Evolutionary conservation across 2,888 invertebrate genomes (phyloP).

Genomic region (Atrina japonica): DNA sequence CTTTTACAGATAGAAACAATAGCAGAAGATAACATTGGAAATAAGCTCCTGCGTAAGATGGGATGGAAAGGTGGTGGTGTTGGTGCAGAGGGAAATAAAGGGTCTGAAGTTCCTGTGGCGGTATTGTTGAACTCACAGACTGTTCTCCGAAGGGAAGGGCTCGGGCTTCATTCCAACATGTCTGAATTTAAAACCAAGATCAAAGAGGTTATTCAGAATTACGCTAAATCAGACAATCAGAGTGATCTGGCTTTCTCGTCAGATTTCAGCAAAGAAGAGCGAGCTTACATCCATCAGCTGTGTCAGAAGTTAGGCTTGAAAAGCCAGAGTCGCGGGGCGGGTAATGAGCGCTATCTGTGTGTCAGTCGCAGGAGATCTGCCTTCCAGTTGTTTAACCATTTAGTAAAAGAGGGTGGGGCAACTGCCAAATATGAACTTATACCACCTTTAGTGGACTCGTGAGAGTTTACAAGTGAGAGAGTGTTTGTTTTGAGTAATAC

Average conservation of each 20-base stretch:
- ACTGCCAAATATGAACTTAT: constrained; percentile 83
- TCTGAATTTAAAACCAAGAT: constrained; percentile 71
- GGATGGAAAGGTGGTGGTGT: constrained; percentile 89
- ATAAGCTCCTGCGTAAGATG: constrained; percentile 85
- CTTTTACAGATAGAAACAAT: constrained; percentile 46
- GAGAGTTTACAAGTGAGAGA: too few species aligned
- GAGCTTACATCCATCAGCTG: constrained; percentile 80
- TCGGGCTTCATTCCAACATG: constrained; percentile 70
- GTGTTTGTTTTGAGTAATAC: too few species aligned
- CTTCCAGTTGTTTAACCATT: constrained; percentile 81
- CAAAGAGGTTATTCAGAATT: constrained; percentile 72
- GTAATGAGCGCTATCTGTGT: constrained; percentile 82
- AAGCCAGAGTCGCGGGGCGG: constrained; percentile 82
- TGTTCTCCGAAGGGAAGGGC: constrained; percentile 75
- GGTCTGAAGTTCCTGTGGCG: constrained; percentile 85
- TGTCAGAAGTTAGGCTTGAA: constrained; percentile 81
- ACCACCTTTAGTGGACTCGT: constrained; percentile 55
- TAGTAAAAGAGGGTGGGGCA: constrained; percentile 82
- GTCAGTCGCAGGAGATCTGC: constrained; percentile 82
- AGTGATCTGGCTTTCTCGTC: constrained; percentile 81
- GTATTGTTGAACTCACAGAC: constrained; percentile 54
- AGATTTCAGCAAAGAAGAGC: constrained; percentile 81
- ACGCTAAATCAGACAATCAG: constrained; percentile 72
- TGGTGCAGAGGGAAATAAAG: constrained; percentile 84
- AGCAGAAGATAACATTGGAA: constrained; percentile 82